A percentile compares a stretch with the other conserved stretches of the same genome.
Conservation (phyloP, 2,797 vertebrate species). For the Falco naumanni region DNA sequence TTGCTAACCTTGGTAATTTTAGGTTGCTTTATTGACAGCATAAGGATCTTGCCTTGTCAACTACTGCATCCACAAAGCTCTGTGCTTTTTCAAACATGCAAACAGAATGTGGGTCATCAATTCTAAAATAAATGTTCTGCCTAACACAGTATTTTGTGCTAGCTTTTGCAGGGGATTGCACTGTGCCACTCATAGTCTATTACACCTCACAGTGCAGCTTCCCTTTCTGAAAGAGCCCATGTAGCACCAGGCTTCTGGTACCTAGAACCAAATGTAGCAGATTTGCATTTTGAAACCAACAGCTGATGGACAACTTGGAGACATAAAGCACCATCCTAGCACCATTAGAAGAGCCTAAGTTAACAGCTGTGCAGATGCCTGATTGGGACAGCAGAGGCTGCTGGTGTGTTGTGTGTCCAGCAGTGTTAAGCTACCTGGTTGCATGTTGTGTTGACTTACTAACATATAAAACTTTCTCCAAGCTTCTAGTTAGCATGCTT, state of each 20-base stretch:
- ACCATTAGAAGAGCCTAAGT: neutral
- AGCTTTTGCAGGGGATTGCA: neutral
- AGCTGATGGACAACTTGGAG: neutral
- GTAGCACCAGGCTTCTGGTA: neutral
- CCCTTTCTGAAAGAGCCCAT: neutral
- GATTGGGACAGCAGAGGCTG: no score
- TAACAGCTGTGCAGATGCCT: neutral
- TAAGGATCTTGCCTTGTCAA: neutral
- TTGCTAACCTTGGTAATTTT: neutral
- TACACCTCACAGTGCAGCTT: neutral
- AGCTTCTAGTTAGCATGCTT: neutral
- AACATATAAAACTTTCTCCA: neutral
- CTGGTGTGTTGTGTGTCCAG: neutral
- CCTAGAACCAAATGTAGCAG: neutral
- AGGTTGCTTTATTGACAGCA: neutral
- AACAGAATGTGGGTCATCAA: neutral
- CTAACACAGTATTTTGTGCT: neutral
- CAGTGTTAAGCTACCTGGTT: neutral
- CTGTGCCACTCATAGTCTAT: neutral
- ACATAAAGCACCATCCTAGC: neutral
- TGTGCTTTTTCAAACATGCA: neutral
- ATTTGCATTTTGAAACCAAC: neutral
- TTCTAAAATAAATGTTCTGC: neutral
- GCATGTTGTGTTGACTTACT: neutral
- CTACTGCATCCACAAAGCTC: neutral